A percentile compares a stretch with the other conserved stretches of the same genome.
These are phyloP conservation scores for Steinernema khuongi DNA, from an alignment of 1,140 invertebrate species.

Conservation along the genomic window DNA sequence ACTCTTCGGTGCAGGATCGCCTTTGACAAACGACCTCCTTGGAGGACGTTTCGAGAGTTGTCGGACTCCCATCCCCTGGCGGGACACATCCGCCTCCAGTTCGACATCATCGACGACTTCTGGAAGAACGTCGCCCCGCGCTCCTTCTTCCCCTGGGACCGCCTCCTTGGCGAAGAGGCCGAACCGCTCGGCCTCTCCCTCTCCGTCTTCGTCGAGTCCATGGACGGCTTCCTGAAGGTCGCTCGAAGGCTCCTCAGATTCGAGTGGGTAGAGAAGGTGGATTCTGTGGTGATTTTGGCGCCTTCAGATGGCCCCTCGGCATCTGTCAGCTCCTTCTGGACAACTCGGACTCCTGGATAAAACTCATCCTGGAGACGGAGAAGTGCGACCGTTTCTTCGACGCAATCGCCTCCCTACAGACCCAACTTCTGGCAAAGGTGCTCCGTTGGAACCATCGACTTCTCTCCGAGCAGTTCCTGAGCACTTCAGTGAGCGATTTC, in stretches of 20 bases:
- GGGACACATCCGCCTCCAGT: background rate
- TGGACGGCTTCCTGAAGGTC: background rate
- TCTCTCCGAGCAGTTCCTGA: background rate
- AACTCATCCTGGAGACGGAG: background rate
- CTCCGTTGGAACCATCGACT: background rate
- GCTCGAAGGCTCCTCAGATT: background rate
- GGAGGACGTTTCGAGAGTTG: background rate
- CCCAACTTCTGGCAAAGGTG: background rate
- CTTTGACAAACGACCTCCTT: background rate
- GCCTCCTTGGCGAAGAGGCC: background rate
- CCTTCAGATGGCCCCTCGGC: background rate
- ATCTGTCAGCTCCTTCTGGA: background rate
- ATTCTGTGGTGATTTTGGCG: too few species aligned
- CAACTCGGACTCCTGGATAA: background rate
- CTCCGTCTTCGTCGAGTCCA: background rate
- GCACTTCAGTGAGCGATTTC: background rate
- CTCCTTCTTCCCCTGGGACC: background rate
- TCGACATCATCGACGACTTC: background rate
- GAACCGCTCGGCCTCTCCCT: background rate
- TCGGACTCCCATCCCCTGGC: background rate
- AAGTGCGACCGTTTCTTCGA: background rate
- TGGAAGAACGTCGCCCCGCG: background rate
- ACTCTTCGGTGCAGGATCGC: background rate
- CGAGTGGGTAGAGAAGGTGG: background rate
- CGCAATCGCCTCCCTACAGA: background rate